Percentiles rank a stretch among this genome's conserved stretches.
These are phyloP conservation scores for Pherbina coryleti DNA, from an alignment of 2,888 invertebrate species.

Conservation along the genomic window DNA sequence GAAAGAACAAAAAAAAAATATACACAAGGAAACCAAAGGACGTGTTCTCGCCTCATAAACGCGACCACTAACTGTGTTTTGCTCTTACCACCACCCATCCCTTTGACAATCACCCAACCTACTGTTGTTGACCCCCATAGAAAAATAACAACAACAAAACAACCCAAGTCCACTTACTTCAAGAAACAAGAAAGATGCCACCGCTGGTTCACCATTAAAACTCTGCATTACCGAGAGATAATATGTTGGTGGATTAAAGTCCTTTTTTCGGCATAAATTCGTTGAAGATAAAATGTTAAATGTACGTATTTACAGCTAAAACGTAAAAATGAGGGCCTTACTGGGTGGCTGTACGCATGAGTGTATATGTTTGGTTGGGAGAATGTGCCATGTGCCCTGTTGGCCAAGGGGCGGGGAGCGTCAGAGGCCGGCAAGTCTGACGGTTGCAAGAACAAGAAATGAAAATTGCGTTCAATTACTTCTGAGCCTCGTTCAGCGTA, in stretches of 20 bases:
- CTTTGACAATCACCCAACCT: too few relatives aligned
- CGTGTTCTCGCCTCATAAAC: slow-evolving; percentile 32
- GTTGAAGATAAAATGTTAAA: slow-evolving; percentile 24
- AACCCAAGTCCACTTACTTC: neutral
- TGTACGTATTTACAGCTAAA: neutral
- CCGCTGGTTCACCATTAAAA: neutral
- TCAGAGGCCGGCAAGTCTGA: neutral
- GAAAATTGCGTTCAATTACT: slow-evolving; percentile 36
- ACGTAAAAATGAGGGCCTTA: neutral
- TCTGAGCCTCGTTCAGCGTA: slow-evolving; percentile 25
- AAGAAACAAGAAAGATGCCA: neutral
- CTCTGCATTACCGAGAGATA: slow-evolving; percentile 21
- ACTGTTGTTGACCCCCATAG: too few relatives aligned
- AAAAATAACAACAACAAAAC: neutral
- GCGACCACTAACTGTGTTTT: slow-evolving; percentile 8
- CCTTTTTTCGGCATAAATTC: slow-evolving; percentile 20
- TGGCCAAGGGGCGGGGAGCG: neutral
- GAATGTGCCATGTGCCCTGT: neutral
- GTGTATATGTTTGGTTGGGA: neutral
- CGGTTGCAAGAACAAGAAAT: neutral
- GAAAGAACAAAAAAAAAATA: slow-evolving; percentile 24
- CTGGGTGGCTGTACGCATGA: neutral
- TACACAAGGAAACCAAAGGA: slow-evolving; percentile 33
- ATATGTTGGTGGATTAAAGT: slow-evolving; percentile 25
- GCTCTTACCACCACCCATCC: neutral